These are phyloP conservation scores for Poecilus cupreus DNA, from an alignment of 2,888 invertebrate species.

Conservation along the genomic window DNA sequence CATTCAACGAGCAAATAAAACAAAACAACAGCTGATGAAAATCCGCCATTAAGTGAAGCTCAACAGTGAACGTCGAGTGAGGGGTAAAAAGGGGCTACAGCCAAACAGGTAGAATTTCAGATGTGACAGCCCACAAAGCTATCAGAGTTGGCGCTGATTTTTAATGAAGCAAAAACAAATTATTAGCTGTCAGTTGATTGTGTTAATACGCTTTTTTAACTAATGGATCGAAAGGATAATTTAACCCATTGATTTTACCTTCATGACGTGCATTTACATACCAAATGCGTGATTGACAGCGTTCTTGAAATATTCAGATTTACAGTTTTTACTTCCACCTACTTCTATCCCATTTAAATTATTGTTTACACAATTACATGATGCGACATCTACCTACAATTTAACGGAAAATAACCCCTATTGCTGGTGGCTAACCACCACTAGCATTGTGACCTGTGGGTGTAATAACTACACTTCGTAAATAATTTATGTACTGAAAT, in stretches of 20 bases:
- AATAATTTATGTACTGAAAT: too few species aligned
- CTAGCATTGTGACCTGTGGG: too few species aligned
- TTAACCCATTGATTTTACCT: constrained; percentile 5
- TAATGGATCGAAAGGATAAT: constrained; percentile 45
- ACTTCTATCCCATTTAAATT: too few species aligned
- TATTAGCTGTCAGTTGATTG: constrained; percentile 51
- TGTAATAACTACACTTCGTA: too few species aligned
- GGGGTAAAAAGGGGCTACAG: background rate
- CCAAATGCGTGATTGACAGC: too few species aligned
- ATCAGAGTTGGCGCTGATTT: constrained; percentile 21
- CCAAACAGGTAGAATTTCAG: constrained; percentile 4
- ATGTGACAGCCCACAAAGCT: background rate
- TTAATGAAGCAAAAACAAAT: constrained; percentile 56
- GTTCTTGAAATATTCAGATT: too few species aligned
- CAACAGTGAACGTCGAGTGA: background rate
- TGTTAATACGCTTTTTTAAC: constrained; percentile 54
- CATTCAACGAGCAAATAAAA: constrained; percentile 25
- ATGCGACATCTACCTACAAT: too few species aligned
- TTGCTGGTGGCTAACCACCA: too few species aligned
- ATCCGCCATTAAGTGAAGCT: constrained; percentile 48
- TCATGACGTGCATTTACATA: too few species aligned
- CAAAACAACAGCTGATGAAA: constrained; percentile 44
- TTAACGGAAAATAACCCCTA: too few species aligned
- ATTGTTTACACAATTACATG: too few species aligned
- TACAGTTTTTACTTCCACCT: too few species aligned